These are phyloP conservation scores for Eupleurogrammus muticus DNA, from an alignment of 2,797 vertebrate genomes.

Conservation along the genomic window DNA sequence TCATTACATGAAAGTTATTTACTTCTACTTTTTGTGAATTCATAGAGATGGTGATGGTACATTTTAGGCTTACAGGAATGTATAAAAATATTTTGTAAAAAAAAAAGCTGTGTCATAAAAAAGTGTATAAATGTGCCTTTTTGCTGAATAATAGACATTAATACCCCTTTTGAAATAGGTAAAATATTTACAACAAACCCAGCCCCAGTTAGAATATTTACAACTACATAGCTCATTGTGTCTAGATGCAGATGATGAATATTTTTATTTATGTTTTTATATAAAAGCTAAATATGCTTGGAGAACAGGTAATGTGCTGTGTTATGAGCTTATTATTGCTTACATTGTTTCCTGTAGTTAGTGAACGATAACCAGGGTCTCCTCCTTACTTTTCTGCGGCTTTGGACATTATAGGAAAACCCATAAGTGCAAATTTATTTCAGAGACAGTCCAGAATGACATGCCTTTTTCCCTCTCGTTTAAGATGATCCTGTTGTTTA, in stretches of 20 bases:
- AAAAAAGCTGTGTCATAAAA: constrained; percentile 26
- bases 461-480: neutral
- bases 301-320: constrained; percentile 37
- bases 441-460: constrained; percentile 14
- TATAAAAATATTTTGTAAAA: constrained; percentile 46
- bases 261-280: constrained; percentile 43
- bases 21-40: constrained; percentile 37
- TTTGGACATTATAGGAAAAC: constrained; percentile 38
- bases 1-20: constrained; percentile 40
- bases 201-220: constrained; percentile 59
- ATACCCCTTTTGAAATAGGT: constrained; percentile 29
- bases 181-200: constrained; percentile 64
- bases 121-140: constrained; percentile 47
- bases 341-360: constrained; percentile 30
- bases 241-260: constrained; percentile 49
- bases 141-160: constrained; percentile 51
- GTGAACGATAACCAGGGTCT: neutral
- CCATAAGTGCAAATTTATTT: constrained; percentile 22
- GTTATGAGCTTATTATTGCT: constrained; percentile 28
- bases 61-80: constrained; percentile 29
- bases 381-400: constrained; percentile 14
- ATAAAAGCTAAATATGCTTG: constrained; percentile 54
- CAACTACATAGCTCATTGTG: constrained; percentile 59
- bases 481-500: constrained; percentile 15
- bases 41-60: constrained; percentile 43